Base-by-base conservation (phyloP, 2,113 vertebrate species). In the Todiramphus chloris region DNA sequence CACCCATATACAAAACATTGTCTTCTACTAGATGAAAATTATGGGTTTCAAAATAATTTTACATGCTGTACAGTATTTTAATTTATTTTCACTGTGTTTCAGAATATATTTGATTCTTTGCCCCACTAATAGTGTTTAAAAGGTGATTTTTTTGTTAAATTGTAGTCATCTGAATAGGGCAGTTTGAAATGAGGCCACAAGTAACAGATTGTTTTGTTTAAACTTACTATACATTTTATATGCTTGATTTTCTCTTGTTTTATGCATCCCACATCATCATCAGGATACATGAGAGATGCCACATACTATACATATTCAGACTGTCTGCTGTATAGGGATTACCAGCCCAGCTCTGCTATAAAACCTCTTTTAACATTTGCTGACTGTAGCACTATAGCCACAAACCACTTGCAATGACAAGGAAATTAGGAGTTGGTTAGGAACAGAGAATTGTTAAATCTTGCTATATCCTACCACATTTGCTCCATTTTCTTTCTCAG, bases 361-460 rank as follows among this genome's bases (percentile, higher is more conserved):
- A 94, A 93, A 83, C 7, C 30, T 69, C 20, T 97, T 95, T 87
- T 64, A 96, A 68, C 87, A 95, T 96, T 96, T 97, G 96, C 94
- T 97, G 93, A 93, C 93, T 95, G 62, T 48, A 96, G 81, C 66
- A 84, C 75, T 96, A 81, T 84, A 94, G 90, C 91, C 92, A 88
- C 91, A 98, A 98, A 76, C 82, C 88, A 72, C 86, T 64, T 82
- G 28, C 79, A 97, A 94, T 87, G 89, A 79, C 74, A 95, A 96
- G 63, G 39, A 96, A 96, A 97, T 94, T 93, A 95, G 70, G 84
- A 76, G 44, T n/a, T 96, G 82, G 89, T 95, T 96, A 95, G 75
- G 81, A 97, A 88, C 28, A 68, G 21, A 86, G 84, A 87, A 41
- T 68, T 93, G 51, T 93, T 94, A 97, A 94, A 92, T 93, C 77